Percentiles rank a stretch among this genome's conserved stretches.
Conservation (phyloP, 2,797 vertebrate genomes). For the Sebastes minor region DNA sequence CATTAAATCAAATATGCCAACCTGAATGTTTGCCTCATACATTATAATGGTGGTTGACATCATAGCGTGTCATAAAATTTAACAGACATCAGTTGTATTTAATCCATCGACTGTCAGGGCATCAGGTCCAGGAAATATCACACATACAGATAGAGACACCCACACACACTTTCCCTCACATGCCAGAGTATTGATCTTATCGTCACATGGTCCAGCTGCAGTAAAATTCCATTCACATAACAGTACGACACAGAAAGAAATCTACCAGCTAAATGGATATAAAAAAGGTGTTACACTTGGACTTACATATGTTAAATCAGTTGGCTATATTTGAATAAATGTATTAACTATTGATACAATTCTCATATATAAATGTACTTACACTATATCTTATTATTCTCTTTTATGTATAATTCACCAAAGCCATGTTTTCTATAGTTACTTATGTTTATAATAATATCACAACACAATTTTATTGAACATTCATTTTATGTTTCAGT, state of each 20-base stretch:
- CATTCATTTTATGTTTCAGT: neutral
- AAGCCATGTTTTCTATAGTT: neutral
- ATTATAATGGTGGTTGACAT: neutral
- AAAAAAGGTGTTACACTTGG: neutral
- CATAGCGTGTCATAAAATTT: neutral
- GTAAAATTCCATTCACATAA: constrained; percentile 70
- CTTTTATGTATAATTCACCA: neutral
- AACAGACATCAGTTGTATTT: neutral
- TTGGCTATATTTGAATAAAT: neutral
- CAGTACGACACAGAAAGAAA: constrained; percentile 17
- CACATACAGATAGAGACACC: constrained; percentile 6
- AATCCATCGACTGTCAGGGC: neutral
- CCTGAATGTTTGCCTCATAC: neutral
- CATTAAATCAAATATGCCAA: neutral
- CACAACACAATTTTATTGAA: neutral
- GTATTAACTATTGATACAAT: neutral
- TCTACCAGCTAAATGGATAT: neutral
- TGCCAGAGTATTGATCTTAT: constrained; percentile 62
- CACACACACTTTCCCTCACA: constrained; percentile 37
- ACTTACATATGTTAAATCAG: neutral
- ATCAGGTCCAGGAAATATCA: constrained; percentile 3
- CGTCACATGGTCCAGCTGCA: constrained; percentile 57
- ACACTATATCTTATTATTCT: neutral
- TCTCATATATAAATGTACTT: neutral
- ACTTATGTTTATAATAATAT: neutral